phyloP scores from a whole-genome alignment of 2,888 invertebrate species.

The Drosophila pseudotakahashii region DNA sequence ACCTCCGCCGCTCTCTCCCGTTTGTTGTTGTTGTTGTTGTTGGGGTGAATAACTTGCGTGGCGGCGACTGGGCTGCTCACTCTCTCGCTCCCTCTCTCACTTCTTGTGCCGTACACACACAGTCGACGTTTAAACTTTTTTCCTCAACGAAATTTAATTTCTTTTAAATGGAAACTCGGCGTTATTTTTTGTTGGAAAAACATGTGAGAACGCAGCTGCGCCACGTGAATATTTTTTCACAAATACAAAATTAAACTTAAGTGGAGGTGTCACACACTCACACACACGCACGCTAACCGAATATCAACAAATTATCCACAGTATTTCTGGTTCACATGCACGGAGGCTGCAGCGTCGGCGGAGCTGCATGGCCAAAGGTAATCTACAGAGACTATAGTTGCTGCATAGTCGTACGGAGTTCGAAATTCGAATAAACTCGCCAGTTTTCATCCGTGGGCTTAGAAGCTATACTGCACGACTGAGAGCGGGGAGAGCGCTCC shows the following conservation, averaged over 20 bases:
- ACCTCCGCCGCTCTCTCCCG: slow-evolving; percentile 45
- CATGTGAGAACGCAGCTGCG: slow-evolving; percentile 59
- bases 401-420: slow-evolving; percentile 57
- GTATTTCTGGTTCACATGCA: slow-evolving; percentile 35
- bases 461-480: slow-evolving; percentile 1
- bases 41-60: slow-evolving; percentile 80
- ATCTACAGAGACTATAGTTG: slow-evolving; percentile 29
- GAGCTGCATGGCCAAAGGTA: slow-evolving; percentile 53
- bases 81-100: slow-evolving; percentile 66
- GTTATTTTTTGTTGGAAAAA: slow-evolving; percentile 41
- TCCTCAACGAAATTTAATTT: slow-evolving; percentile 68
- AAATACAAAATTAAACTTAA: neutral
- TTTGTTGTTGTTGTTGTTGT: slow-evolving; percentile 66
- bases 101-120: slow-evolving; percentile 41
- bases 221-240: slow-evolving; percentile 59
- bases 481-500: slow-evolving; percentile 14
- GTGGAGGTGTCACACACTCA: neutral
- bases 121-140: slow-evolving; percentile 47
- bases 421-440: slow-evolving; percentile 23
- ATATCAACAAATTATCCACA: slow-evolving; percentile 35
- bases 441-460: slow-evolving; percentile 4
- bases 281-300: slow-evolving; percentile 46
- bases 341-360: slow-evolving; percentile 32
- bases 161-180: slow-evolving; percentile 71
- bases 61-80: slow-evolving; percentile 73